Conservation (phyloP, 2,113 vertebrate genomes). For the Prunella himalayana region DNA sequence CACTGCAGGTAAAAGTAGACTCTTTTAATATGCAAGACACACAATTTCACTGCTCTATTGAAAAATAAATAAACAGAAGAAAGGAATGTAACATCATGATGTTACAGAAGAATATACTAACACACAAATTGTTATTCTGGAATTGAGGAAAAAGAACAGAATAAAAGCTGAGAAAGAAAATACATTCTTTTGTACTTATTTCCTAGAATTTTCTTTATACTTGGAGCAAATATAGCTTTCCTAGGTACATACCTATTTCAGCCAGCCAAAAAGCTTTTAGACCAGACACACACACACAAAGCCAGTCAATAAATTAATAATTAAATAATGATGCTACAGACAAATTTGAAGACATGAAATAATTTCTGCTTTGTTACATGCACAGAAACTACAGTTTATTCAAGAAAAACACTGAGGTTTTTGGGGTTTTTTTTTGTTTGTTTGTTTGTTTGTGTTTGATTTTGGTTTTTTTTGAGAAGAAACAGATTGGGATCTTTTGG, state of each 20-base stretch:
- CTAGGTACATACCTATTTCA: not conserved
- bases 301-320: not conserved
- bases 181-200: not conserved
- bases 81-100: not conserved
- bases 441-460: no score
- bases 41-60: not conserved
- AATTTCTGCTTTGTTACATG: not conserved
- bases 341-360: not conserved
- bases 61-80: not conserved
- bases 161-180: not conserved
- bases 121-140: not conserved
- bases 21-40: not conserved
- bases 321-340: not conserved
- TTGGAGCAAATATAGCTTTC: not conserved
- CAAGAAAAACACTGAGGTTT: not conserved
- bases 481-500: not conserved
- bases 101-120: not conserved
- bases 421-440: not conserved
- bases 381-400: not conserved
- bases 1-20: constrained; percentile 57
- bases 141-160: not conserved
- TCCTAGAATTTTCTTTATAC: not conserved
- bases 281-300: not conserved
- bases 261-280: not conserved
- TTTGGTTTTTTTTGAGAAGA: not conserved